A percentile compares a stretch with the other conserved stretches of the same genome.
phyloP scores from a whole-genome alignment of 2,888 invertebrate genomes.

The Platycheirus rosarum region DNA sequence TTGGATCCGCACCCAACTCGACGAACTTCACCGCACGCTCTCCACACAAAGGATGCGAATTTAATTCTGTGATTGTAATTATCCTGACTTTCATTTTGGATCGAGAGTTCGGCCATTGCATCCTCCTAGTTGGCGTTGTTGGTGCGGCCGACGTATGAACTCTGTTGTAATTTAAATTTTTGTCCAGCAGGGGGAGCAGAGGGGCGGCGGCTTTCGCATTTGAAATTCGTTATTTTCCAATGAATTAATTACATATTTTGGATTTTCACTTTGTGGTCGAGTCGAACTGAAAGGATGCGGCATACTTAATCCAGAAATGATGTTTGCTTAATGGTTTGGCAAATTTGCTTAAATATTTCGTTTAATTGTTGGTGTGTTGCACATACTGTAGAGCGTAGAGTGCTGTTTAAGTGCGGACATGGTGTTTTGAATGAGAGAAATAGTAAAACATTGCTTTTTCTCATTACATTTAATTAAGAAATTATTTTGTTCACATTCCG shows the following conservation, averaged over 20 bases:
- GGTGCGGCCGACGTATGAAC: not conserved
- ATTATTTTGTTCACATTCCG: constrained; percentile 31
- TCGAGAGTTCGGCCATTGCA: constrained; percentile 25
- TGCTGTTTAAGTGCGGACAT: not conserved
- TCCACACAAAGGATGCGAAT: constrained; percentile 58
- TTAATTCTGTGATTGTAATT: constrained; percentile 73
- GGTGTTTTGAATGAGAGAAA: constrained; percentile 18
- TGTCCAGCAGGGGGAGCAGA: not conserved
- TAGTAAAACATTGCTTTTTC: constrained; percentile 5
- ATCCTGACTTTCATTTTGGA: constrained; percentile 47
- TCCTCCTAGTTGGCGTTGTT: not conserved
- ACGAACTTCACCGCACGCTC: not conserved
- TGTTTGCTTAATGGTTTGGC: constrained; percentile 73
- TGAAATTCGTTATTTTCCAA: constrained; percentile 71
- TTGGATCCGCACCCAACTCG: not conserved
- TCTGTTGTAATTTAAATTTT: constrained; percentile 7
- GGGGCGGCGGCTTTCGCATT: constrained; percentile 38
- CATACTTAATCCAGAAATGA: constrained; percentile 69
- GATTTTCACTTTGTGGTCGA: constrained; percentile 67
- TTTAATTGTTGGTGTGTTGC: constrained; percentile 50
- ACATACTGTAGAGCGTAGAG: too few relatives aligned
- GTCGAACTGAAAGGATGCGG: constrained; percentile 35
- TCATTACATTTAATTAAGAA: constrained; percentile 47
- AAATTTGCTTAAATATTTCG: constrained; percentile 73
- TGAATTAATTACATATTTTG: constrained; percentile 73